These are phyloP conservation scores for Mustela lutreola DNA, from an alignment of 2,113 vertebrate species.

Conservation along the genomic window DNA sequence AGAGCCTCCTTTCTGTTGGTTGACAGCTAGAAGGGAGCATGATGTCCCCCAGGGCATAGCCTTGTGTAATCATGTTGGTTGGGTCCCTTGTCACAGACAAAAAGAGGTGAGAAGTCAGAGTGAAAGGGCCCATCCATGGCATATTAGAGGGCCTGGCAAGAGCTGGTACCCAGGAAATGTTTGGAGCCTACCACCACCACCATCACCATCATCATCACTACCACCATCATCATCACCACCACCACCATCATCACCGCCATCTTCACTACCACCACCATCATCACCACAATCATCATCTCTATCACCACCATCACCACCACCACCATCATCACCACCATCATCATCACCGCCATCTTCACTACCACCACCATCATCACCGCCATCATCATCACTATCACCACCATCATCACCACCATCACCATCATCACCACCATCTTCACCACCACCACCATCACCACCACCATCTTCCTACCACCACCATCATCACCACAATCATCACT, in stretches of 20 bases:
- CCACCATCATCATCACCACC: accelerated
- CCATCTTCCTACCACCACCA: accelerated
- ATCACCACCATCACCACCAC: not conserved
- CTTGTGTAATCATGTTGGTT: not conserved
- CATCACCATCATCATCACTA: accelerated
- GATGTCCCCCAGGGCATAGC: not conserved
- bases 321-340: accelerated
- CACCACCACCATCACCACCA: not conserved
- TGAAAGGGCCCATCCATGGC: not conserved
- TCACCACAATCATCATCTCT: accelerated
- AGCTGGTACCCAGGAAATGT: not conserved
- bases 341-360: not conserved
- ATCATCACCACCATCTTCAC: accelerated
- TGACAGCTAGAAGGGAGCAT: not conserved
- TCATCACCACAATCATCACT: not conserved
- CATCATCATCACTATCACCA: accelerated
- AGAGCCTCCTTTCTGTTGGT: not conserved
- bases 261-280: accelerated
- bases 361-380: accelerated
- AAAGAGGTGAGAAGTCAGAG: not conserved
- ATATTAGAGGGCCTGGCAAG: not conserved
- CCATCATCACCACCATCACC: not conserved
- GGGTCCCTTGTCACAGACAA: not conserved
- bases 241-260: accelerated
- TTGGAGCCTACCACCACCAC: not conserved